Conservation (phyloP, 1,140 invertebrate species). For the Solenopsis fugax region DNA sequence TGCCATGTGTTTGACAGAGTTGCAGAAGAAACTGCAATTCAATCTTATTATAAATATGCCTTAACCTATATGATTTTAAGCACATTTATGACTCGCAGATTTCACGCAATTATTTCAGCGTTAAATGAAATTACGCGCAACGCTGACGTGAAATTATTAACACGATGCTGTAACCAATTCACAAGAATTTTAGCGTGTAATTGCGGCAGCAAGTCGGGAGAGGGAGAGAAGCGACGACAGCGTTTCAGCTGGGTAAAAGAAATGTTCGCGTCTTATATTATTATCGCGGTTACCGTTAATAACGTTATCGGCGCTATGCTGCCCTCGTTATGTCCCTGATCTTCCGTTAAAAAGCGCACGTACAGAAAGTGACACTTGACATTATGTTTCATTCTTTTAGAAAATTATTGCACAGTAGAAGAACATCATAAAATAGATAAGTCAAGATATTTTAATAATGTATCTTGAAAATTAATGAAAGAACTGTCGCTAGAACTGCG, state of each 20-base stretch:
- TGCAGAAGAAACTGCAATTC: conserved; percentile 13
- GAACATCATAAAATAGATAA: background rate
- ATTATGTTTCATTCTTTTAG: background rate
- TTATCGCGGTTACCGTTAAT: conserved; percentile 45
- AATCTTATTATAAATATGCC: conserved; percentile 8
- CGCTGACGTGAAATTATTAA: conserved; percentile 24
- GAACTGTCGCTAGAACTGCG: no score
- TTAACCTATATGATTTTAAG: conserved; percentile 10
- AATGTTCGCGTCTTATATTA: conserved; percentile 32
- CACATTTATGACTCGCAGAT: conserved; percentile 19
- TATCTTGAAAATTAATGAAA: background rate
- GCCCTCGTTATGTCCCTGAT: background rate
- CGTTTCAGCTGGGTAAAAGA: conserved; percentile 15
- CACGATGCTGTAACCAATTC: background rate
- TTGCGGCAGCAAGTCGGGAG: background rate
- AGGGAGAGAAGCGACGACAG: background rate
- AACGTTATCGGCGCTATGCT: conserved; percentile 2
- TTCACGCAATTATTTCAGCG: conserved; percentile 28
- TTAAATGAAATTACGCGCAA: conserved; percentile 21
- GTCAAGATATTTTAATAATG: background rate
- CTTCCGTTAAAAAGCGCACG: conserved; percentile 23
- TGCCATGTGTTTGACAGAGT: background rate
- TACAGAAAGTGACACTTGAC: background rate
- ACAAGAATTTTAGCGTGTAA: conserved; percentile 6
- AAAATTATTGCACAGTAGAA: background rate